A percentile compares a stretch with the other conserved stretches of the same genome.
These are phyloP conservation scores for Leptopilina boulardi DNA, from an alignment of 1,140 invertebrate species.

Conservation along the genomic window DNA sequence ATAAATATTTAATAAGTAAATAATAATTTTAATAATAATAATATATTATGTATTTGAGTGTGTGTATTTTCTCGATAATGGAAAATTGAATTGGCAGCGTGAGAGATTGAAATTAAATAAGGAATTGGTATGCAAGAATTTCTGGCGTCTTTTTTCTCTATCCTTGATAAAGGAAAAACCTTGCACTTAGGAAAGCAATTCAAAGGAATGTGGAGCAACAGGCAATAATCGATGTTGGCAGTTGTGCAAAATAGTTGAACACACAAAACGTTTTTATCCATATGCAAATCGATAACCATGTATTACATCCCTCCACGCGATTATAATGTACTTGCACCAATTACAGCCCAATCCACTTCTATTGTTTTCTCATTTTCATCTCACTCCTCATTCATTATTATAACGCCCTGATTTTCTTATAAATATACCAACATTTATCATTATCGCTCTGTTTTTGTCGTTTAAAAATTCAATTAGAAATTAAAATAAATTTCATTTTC, in stretches of 20 bases:
- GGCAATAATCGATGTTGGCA: background rate
- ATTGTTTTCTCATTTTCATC: background rate
- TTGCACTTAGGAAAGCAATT: conserved; percentile 1
- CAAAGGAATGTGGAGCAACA: background rate
- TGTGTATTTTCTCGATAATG: background rate
- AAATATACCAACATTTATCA: too few species aligned
- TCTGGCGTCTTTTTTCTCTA: background rate
- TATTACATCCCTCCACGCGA: background rate
- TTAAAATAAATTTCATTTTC: too few species aligned
- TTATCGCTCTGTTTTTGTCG: too few species aligned
- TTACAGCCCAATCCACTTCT: background rate
- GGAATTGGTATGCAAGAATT: background rate
- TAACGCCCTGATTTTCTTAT: background rate
- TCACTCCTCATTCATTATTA: background rate
- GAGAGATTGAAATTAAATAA: background rate
- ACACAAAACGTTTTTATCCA: background rate
- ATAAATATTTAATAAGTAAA: too few species aligned
- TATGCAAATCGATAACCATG: background rate
- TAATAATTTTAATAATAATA: too few species aligned
- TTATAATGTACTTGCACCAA: conserved; percentile 1
- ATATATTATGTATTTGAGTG: too few species aligned
- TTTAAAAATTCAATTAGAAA: too few species aligned
- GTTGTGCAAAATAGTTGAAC: background rate
- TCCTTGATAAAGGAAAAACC: conserved; percentile 15
- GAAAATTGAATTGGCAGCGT: background rate